Base-by-base conservation (phyloP, 1,140 invertebrate species). In the Grapholita molesta region DNA sequence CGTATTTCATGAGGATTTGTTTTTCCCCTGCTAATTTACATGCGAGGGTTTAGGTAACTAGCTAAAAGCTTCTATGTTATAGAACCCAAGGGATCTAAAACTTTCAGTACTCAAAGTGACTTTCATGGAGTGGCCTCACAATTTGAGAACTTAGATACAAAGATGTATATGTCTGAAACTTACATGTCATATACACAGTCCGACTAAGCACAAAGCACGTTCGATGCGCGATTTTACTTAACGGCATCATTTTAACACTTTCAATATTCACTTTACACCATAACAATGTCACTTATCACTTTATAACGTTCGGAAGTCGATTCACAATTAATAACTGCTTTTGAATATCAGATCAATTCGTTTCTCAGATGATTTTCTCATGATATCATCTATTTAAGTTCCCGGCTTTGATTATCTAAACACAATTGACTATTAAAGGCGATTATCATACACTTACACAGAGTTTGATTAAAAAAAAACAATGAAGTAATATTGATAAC, bases 181-280 rank as follows among this genome's bases (percentile, higher is more conserved):
- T 76, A 90, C 88, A 90, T 70, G 86, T 86, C 78, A 88, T 77
- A 70, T 90, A 88, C n/a, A 86, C 72, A 5, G 84, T 88, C 48
- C 80, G 74, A 70, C 86, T 88, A 3, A 86, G 70, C 64, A 87
- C 65, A 73, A 88, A 90, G 67, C 84, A 85, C n/a, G 85, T 73
- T 12, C 83, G 77, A 67, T 90, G 85, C 0, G 74, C 73, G 7
- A 90, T 72, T 57, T 90, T 88, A 15, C 80, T 75, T 25, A 85
- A 67, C 53, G 76, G 79, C 48, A 81, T 65, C 85, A 87, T 89
- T 72, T 65, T 77, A 18, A 8, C 65, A 66, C 33, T 66, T 3
- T 72, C 68, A 73, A 75, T 71, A 77, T 77, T 61, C 77, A 68
- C 57, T 79, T 77, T 21, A 74, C 75, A 64, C 28, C n/a, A 3